These are phyloP conservation scores for Zaprionus gabonicus DNA, from an alignment of 1,140 invertebrate species.

Conservation along the genomic window DNA sequence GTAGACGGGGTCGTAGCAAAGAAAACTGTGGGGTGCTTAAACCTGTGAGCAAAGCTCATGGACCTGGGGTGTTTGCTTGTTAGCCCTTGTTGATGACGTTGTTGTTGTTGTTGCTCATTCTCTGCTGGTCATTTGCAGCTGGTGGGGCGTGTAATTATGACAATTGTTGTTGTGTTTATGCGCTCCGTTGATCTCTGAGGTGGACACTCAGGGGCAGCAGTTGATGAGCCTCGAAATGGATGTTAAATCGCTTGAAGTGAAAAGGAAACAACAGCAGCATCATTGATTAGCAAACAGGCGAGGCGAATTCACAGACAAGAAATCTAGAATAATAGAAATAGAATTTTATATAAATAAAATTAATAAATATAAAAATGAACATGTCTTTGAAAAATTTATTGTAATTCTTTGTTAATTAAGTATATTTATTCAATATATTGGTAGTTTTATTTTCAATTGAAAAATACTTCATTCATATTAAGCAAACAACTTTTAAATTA, in stretches of 20 bases:
- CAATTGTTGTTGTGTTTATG: constrained; percentile 62
- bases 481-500: too few species aligned
- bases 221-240: constrained; percentile 18
- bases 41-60: constrained; percentile 1
- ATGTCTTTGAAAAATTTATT: too few species aligned
- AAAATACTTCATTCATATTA: too few species aligned
- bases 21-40: constrained; percentile 14
- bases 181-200: constrained; percentile 63
- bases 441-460: too few species aligned
- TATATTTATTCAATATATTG: too few species aligned
- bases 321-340: background rate
- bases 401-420: too few species aligned
- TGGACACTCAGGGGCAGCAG: constrained; percentile 25
- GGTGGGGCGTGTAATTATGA: constrained; percentile 76
- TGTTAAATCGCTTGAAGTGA: background rate
- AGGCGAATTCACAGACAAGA: background rate
- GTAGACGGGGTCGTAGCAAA: background rate
- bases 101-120: constrained; percentile 40
- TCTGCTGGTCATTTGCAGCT: constrained; percentile 56
- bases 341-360: background rate
- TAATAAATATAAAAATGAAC: too few species aligned
- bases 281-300: background rate
- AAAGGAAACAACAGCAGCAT: background rate
- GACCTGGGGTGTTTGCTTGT: constrained; percentile 24
- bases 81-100: constrained; percentile 23